phyloP scores from a whole-genome alignment of 2,888 invertebrate genomes.

The Campopleginae sp. region DNA sequence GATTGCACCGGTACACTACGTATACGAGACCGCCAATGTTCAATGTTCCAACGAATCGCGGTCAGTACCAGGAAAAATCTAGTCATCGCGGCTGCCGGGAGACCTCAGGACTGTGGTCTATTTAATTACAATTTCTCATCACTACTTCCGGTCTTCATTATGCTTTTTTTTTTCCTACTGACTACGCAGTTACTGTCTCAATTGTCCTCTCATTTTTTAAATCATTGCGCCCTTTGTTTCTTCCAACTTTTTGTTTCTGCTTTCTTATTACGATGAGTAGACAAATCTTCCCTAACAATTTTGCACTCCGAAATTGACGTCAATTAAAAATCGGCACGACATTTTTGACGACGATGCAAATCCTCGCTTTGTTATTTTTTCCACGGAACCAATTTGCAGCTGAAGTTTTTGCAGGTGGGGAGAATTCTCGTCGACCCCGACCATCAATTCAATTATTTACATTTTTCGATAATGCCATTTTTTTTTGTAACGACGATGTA shows the following conservation, averaged over 20 bases:
- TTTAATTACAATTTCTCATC: slow-evolving; percentile 57
- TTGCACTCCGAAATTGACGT: not conserved
- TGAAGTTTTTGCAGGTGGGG: not conserved
- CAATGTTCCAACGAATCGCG: slow-evolving; percentile 8
- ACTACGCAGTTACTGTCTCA: not conserved
- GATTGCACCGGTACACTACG: slow-evolving; percentile 45
- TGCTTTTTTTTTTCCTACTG: slow-evolving; percentile 22
- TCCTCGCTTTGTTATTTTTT: not conserved
- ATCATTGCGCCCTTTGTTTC: not conserved
- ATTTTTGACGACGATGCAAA: not conserved
- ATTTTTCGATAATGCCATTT: not conserved
- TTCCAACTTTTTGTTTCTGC: not conserved
- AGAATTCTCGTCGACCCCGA: not conserved
- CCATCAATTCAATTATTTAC: not conserved
- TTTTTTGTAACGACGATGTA: not conserved
- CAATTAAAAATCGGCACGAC: not conserved
- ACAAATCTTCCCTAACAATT: not conserved
- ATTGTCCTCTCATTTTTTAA: not conserved
- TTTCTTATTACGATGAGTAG: not conserved
- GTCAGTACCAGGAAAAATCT: slow-evolving; percentile 55
- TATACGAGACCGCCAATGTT: slow-evolving; percentile 43
- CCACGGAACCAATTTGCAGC: not conserved
- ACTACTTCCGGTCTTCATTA: slow-evolving; percentile 7
- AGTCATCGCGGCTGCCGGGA: slow-evolving; percentile 51
- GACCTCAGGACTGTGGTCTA: not conserved